Percentiles rank a stretch among this genome's conserved stretches.
Conservation (phyloP, 2,797 vertebrate species). For the Tachyglossus aculeatus region DNA sequence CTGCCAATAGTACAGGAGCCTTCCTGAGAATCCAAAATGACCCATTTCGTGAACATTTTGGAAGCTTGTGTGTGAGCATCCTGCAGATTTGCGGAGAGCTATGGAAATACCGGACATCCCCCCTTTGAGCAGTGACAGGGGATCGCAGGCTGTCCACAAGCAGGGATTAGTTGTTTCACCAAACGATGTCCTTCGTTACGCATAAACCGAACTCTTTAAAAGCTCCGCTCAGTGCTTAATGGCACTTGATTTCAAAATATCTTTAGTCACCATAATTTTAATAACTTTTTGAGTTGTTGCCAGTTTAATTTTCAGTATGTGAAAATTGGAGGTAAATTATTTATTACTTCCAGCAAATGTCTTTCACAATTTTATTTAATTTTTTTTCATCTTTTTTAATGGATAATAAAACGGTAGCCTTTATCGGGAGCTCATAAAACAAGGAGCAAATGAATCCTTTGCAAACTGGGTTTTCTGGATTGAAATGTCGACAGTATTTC, state of each 20-base stretch:
- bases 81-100: too few species aligned
- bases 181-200: conserved; percentile 13
- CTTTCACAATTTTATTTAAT: conserved; percentile 77
- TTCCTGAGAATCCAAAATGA: too few species aligned
- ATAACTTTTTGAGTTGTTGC: conserved; percentile 75
- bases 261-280: conserved; percentile 70
- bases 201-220: conserved; percentile 28
- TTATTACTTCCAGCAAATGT: conserved; percentile 75
- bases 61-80: too few species aligned
- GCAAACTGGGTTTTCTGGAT: conserved; percentile 64
- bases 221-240: conserved; percentile 39
- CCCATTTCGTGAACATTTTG: too few species aligned
- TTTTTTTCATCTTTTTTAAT: conserved; percentile 75
- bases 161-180: conserved; percentile 25
- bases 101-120: too few species aligned
- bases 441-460: conserved; percentile 72
- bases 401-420: conserved; percentile 72
- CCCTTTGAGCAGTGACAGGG: too few species aligned
- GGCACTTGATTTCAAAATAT: conserved; percentile 64
- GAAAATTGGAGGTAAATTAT: conserved; percentile 77
- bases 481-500: conserved; percentile 72
- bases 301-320: conserved; percentile 74
- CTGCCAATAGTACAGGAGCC: too few species aligned
- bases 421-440: conserved; percentile 69
- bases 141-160: too few species aligned